Conservation (phyloP, 2,888 invertebrate species). For the Agrochola lychnidis region DNA sequence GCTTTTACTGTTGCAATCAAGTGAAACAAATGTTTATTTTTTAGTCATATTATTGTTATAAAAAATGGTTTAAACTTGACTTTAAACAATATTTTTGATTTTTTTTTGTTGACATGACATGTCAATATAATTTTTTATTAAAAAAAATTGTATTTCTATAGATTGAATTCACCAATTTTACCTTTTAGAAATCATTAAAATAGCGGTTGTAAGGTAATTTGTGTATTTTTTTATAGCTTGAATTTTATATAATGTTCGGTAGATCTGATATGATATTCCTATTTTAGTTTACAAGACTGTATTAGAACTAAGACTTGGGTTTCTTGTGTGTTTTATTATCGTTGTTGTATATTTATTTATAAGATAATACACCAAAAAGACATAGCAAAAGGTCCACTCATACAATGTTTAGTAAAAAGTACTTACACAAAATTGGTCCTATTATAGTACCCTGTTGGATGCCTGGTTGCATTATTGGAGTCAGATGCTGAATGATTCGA, state of each 20-base stretch:
- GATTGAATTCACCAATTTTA: neutral
- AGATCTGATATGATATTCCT: neutral
- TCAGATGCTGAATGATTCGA: neutral
- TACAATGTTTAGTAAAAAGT: neutral
- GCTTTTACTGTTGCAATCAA: constrained; percentile 8
- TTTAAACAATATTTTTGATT: too few species aligned
- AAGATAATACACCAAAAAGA: constrained; percentile 50
- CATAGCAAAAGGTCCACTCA: constrained; percentile 8
- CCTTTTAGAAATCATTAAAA: neutral
- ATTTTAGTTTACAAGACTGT: constrained; percentile 10
- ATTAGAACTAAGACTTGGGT: constrained; percentile 7
- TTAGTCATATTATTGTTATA: neutral
- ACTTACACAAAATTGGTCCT: neutral
- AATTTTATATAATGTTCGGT: neutral
- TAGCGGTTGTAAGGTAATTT: neutral
- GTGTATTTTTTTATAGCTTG: neutral
- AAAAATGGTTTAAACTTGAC: neutral
- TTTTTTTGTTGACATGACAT: too few species aligned
- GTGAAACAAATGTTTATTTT: neutral
- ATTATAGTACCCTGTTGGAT: neutral
- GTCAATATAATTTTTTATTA: neutral
- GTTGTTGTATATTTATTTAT: constrained; percentile 66
- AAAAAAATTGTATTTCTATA: neutral
- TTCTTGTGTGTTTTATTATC: constrained; percentile 29
- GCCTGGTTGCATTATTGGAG: neutral